Base-by-base conservation (phyloP, 2,888 invertebrate species). In the Drosophila nr. perissopoda region DNA sequence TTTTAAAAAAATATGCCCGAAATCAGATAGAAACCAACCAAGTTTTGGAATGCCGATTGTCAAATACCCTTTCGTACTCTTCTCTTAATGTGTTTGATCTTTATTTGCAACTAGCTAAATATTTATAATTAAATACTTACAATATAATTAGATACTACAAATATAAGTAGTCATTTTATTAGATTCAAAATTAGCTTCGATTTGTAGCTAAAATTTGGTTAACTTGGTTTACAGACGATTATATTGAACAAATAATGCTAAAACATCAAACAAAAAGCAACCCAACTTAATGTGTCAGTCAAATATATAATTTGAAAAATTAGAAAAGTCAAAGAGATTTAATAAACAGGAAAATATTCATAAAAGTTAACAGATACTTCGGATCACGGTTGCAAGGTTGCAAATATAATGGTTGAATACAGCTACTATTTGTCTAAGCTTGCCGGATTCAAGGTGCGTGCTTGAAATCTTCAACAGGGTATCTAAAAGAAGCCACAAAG, bases 51-150 rank as follows among this genome's bases (percentile, higher is more conserved):
- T 4, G 45, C 8, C 25, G 33, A 27, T 10, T 6, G 11, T 11
- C 0, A 11, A 45, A 65, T 61, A 56, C 59, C 49, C 65, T 64
- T 25, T 25, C 4, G 8, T 4, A 45, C 7, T 45, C 25, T 45
- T 25, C 21, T 4, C 16, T 1, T 16, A 2, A 5, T 42, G 11
- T 0, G 11, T 5, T 21, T 42, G 42, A 42, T 5, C 21, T 42
- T 2, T 4, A 21, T 11, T n/a, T 11, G 13, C 42, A 13, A 42
- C 21, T 11, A 42, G 11, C 11, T 3, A 21, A 21, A 21, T 38
- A 18, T 10, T 2, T n/a, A n/a, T 40, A 4, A 40, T 4, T 2
- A 16, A 6, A 36, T n/a, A 38, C 18, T 18, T 8, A 8, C 18
- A 38, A 38, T 38, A 8, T 36, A 7, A 0, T 5, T 27, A 5